Evolutionary conservation across 2,113 vertebrate genomes (phyloP).

Genomic region (Cranoglanis bouderius): DNA sequence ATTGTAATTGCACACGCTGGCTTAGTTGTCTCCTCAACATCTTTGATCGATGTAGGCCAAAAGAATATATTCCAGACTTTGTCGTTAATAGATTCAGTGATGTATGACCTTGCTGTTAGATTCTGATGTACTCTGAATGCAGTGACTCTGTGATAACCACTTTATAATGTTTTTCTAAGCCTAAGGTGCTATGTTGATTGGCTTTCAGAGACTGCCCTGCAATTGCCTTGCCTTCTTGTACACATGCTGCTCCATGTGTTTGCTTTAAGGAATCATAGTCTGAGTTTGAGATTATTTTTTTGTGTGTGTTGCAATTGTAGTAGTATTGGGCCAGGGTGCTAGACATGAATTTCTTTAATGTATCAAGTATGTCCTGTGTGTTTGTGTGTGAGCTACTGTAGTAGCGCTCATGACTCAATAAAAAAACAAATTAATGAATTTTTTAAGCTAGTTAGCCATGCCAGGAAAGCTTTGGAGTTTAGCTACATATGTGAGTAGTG

Average conservation of each 20-base stretch:
- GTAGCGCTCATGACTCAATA: background rate
- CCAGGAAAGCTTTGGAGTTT: background rate
- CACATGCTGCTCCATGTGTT: background rate
- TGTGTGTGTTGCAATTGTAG: background rate
- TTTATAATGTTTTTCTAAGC: constrained; percentile 7
- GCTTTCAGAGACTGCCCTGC: background rate
- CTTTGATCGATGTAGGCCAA: background rate
- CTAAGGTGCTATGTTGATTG: background rate
- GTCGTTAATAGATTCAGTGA: background rate
- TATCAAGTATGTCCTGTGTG: background rate
- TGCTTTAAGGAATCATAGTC: background rate
- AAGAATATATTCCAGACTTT: background rate
- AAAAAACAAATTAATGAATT: background rate
- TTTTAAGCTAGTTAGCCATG: background rate
- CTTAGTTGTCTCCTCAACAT: background rate
- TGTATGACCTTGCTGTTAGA: background rate
- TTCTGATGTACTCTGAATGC: background rate
- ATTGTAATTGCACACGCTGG: background rate
- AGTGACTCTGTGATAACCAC: background rate
- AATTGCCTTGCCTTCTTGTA: background rate
- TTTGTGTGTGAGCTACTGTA: background rate
- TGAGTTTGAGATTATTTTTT: background rate
- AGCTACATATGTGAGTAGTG: background rate
- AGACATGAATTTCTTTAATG: background rate
- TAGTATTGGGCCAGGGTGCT: background rate